A percentile compares a stretch with the other conserved stretches of the same genome.
phyloP scores from a whole-genome alignment of 2,113 vertebrate species.

The Alouatta palliata region DNA sequence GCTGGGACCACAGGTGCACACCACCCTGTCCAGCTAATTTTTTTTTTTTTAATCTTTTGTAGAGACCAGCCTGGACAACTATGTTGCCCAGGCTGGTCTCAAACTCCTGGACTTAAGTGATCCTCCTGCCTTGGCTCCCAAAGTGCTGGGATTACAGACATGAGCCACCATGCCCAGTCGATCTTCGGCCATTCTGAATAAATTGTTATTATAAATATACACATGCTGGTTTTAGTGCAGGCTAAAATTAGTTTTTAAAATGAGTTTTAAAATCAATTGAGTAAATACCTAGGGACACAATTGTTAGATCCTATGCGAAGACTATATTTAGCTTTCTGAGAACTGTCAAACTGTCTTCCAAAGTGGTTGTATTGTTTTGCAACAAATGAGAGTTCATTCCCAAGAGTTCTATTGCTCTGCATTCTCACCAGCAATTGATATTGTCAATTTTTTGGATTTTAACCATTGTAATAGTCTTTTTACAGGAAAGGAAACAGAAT shows the following conservation, averaged over 20 bases:
- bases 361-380: neutral
- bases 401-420: neutral
- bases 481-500: neutral
- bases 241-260: neutral
- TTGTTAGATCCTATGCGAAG: neutral
- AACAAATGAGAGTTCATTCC: neutral
- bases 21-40: no score
- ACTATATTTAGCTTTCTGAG: neutral
- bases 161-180: no score
- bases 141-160: no score
- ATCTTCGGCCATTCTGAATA: neutral
- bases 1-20: no score
- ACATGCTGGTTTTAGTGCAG: neutral
- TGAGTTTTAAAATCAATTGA: conserved; percentile 8
- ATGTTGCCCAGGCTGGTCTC: no score
- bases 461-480: neutral
- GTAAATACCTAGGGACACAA: neutral
- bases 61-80: no score
- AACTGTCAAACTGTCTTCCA: neutral
- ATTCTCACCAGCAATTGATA: neutral
- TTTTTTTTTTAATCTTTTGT: no score
- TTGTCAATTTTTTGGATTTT: neutral
- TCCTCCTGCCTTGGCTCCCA: no score
- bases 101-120: no score
- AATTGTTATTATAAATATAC: neutral